phyloP scores from a whole-genome alignment of 2,888 invertebrate species.

The Halocaridina rubra region DNA sequence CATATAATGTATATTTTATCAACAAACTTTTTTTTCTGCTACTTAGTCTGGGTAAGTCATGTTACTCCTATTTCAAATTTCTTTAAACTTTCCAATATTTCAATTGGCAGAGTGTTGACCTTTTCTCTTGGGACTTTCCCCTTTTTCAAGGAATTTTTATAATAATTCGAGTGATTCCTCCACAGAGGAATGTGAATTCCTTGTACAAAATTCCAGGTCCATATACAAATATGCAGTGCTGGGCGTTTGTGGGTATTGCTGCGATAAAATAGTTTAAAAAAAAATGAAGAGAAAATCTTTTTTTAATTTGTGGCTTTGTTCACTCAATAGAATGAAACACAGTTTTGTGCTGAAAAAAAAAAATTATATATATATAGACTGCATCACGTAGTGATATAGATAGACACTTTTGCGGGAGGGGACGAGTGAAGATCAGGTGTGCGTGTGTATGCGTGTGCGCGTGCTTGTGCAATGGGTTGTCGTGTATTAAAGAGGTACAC shows the following conservation, averaged over 20 bases:
- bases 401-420: slow-evolving; percentile 34
- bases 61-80: slow-evolving; percentile 6
- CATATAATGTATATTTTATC: too few species aligned
- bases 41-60: slow-evolving; percentile 25
- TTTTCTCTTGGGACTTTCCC: slow-evolving; percentile 13
- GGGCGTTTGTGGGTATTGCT: slow-evolving; percentile 46
- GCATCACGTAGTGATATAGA: slow-evolving; percentile 46
- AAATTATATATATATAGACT: slow-evolving; percentile 48
- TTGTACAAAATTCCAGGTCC: too few species aligned
- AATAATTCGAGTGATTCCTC: too few species aligned
- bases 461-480: slow-evolving; percentile 12
- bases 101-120: slow-evolving; percentile 21
- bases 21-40: too few species aligned
- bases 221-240: slow-evolving; percentile 34
- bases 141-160: neutral
- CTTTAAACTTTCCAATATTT: too few species aligned
- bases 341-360: slow-evolving; percentile 50
- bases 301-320: slow-evolving; percentile 37
- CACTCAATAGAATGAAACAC: slow-evolving; percentile 57
- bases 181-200: too few species aligned
- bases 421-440: slow-evolving; percentile 29
- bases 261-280: slow-evolving; percentile 9
- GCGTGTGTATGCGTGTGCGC: slow-evolving; percentile 13
- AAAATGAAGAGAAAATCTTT: neutral
- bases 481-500: slow-evolving; percentile 1